Evolutionary conservation across 1,140 invertebrate species (phyloP), one percentile per base, ranked within the genome.

Genomic region (Lanistes nyassanus): DNA sequence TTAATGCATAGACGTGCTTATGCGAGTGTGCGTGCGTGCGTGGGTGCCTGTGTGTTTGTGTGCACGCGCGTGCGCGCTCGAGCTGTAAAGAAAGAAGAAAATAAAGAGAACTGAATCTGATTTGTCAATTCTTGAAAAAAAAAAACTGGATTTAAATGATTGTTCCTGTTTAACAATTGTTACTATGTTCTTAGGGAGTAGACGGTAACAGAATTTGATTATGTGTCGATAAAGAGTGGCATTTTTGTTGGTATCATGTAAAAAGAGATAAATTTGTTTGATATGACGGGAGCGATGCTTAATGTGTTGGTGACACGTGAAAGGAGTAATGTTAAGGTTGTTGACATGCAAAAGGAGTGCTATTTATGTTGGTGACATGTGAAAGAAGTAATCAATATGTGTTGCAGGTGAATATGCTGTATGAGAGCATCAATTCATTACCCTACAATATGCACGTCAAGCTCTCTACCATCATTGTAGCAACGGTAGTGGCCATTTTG

Each of bases 391-490:
- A 47, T 9, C 19, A 16, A 13, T 47, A 1, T 47, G 0, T 47
- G 42, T 36, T 71, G 21, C 73, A 79, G 79, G 65, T 79, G 31
- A 75, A 80, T 56, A 65, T 76, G 37, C 55, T 74, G 58, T 81
- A 81, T 62, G 75, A 77, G 42, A 70, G 64, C 23, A 77, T 81
- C 29, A 70, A 62, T 51, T 74, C 69, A 2, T 36, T 76, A 11
- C 31, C 73, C 23, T 79, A 74, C 42, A 74, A 67, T 2, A 77
- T 81, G 5, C 53, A 68, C 53, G 65, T 81, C 56, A 68, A 76
- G 0, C 73, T 76, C 39, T 65, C 75, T 13, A 74, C 75, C 29
- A 66, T 81, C 5, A 51, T 77, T 29, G 75, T 81, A 29, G 72
- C 80, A 11, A 74, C 76, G n/a, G 80, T 81, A 76, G 53, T 47